Conservation (phyloP, 2,113 vertebrate species). For the Pseudopodoces humilis region DNA sequence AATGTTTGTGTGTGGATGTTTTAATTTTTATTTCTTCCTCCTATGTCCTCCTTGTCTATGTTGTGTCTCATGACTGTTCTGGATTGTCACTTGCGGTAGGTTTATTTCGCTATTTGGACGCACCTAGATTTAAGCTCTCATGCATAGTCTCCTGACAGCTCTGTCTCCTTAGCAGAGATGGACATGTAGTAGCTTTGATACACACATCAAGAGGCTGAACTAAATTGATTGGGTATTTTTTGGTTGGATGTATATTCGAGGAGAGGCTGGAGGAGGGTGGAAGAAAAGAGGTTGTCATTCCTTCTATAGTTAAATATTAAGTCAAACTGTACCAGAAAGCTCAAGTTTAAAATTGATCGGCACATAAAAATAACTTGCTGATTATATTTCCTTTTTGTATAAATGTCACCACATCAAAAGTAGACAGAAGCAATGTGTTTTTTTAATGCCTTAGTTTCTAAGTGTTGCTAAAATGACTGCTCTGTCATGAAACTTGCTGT, state of each 20-base stretch:
- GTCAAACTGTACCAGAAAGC: conserved; percentile 71
- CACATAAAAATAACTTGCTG: conserved; percentile 7
- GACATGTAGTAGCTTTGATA: conserved; percentile 80
- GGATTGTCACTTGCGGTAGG: conserved; percentile 99
- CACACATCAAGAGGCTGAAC: conserved; percentile 90
- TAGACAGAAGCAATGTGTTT: neutral
- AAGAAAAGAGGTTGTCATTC: conserved; percentile 17
- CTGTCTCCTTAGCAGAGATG: conserved; percentile 81
- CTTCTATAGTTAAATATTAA: conserved; percentile 16
- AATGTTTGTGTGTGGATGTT: conserved; percentile 91
- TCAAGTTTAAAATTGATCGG: conserved; percentile 24
- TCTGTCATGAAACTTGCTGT: neutral
- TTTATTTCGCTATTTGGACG: conserved; percentile 91
- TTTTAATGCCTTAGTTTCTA: conserved; percentile 12
- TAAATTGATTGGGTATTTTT: conserved; percentile 82
- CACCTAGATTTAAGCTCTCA: conserved; percentile 87
- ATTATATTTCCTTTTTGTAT: conserved; percentile 6
- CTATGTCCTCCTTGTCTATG: conserved; percentile 98
- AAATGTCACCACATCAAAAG: conserved; percentile 35
- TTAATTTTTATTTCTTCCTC: conserved; percentile 99
- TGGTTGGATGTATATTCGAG: neutral
- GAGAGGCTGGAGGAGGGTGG: neutral
- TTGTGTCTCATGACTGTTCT: conserved; percentile 99
- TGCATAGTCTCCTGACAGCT: conserved; percentile 85
- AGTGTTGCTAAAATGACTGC: neutral